A percentile compares a stretch with the other conserved stretches of the same genome.
These are phyloP conservation scores for Lordiphosa clarofinis DNA, from an alignment of 1,140 invertebrate species.

Conservation along the genomic window DNA sequence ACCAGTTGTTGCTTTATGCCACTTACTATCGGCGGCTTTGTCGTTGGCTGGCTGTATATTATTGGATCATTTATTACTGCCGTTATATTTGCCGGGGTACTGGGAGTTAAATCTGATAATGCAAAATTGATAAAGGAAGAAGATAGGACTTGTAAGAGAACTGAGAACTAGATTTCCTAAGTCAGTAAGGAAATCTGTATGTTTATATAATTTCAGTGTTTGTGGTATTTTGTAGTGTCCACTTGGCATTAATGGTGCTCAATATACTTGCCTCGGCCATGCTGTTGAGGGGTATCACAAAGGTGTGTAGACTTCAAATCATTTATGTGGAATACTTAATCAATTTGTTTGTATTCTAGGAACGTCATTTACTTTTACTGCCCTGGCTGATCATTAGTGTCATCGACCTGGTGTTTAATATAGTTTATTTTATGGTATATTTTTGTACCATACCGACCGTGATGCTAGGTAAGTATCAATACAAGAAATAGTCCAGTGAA, in stretches of 20 bases:
- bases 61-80: slow-evolving; percentile 31
- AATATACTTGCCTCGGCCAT: slow-evolving; percentile 36
- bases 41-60: slow-evolving; percentile 56
- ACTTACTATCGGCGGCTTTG: slow-evolving; percentile 50
- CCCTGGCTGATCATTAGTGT: neutral
- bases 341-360: slow-evolving; percentile 20
- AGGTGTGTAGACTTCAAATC: slow-evolving; percentile 22
- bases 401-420: neutral
- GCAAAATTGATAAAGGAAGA: too few species aligned
- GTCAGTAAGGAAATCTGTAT: neutral
- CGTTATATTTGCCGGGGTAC: too few species aligned
- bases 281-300: slow-evolving; percentile 52
- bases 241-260: too few species aligned
- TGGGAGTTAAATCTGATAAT: too few species aligned
- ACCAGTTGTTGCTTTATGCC: slow-evolving; percentile 42
- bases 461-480: neutral
- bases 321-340: neutral
- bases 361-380: slow-evolving; percentile 14
- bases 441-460: neutral
- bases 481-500: too few species aligned
- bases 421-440: neutral
- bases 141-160: too few species aligned
- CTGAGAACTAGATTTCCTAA: too few species aligned
- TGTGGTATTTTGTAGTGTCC: slow-evolving; percentile 16
- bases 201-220: slow-evolving; percentile 24